Evolutionary conservation across 2,113 vertebrate species (phyloP), one percentile per base, ranked within the genome.

Genomic region (Muntiacus reevesi): DNA sequence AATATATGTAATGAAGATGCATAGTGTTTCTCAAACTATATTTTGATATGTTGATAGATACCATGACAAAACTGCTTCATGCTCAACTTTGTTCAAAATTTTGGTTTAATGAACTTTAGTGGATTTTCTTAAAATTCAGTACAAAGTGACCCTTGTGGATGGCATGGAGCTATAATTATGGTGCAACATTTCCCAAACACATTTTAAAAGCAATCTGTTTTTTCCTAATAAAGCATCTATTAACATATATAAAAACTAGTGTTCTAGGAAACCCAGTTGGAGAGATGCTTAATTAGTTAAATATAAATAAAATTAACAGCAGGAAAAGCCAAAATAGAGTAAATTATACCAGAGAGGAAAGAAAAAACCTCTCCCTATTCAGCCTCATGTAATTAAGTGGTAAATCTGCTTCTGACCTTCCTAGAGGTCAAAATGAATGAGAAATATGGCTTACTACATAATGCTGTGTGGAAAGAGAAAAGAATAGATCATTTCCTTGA

Each of bases 321-420:
- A 91, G 59, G 23, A 57, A 84, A 89, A 97, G 3, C 33, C n/a
- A 57, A 93, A 93, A 84, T 25, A 47, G 45, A 89, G 21, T 83
- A 84, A 62, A 90, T 87, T 85, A 74, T 87, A 71, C n/a, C 17
- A 36, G 30, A 89, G 87, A 23, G 10, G 15, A 13, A 40, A 74
- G 17, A n/a, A 47, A 16, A 8, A 50, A 43, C 2, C 7, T 40
- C 36, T 12, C 47, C 87, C 25, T 83, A 0, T 64, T 33, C 54
- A 88, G 3, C 84, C 47, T 79, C 33, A 81, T 13, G 89, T 62
- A 59, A 45, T 91, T 92, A 74, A 84, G 43, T 0, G n/a, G 25
- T 40, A 94, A 89, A 96, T 87, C 95, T 97, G n/a, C 81, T 94
- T 91, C 36, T 67, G 45, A 76, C 40, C n/a, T 97, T 64, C 28